phyloP scores from a whole-genome alignment of 2,797 vertebrate species.

The Tragelaphus oryx region DNA sequence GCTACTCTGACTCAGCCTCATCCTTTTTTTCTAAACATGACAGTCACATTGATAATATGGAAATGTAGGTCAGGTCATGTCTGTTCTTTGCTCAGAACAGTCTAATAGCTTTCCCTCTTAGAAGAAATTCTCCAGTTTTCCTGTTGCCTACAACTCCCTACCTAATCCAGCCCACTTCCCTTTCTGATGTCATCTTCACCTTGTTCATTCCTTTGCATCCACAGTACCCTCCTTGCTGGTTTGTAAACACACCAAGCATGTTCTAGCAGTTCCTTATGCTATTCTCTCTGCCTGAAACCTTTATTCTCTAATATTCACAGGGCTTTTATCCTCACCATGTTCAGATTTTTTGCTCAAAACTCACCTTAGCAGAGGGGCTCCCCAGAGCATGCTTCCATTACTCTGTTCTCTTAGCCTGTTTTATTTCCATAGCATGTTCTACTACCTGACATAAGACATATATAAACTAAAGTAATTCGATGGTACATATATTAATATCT shows the following conservation, averaged over 20 bases:
- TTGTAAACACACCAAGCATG: not conserved
- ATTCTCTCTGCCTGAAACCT: not conserved
- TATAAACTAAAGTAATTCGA: not conserved
- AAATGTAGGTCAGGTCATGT: not conserved
- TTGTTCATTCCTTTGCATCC: not conserved
- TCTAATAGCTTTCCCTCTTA: not conserved
- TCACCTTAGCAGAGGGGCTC: not conserved
- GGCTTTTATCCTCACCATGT: not conserved
- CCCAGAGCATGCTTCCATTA: not conserved
- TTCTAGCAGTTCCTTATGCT: not conserved
- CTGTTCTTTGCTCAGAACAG: not conserved
- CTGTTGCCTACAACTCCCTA: not conserved
- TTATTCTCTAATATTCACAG: not conserved
- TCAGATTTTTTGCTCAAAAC: not conserved
- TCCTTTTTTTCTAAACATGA: conserved; percentile 6
- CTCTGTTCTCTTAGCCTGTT: not conserved
- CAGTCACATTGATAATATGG: not conserved
- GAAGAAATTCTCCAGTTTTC: not conserved
- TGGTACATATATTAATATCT: not conserved
- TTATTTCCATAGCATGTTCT: not conserved
- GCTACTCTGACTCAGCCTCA: not conserved
- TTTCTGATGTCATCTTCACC: not conserved
- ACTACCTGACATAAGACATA: not conserved
- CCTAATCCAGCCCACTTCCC: not conserved
- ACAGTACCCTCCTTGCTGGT: not conserved